Conservation (phyloP, 2,797 vertebrate genomes). For the Scyliorhinus canicula region DNA sequence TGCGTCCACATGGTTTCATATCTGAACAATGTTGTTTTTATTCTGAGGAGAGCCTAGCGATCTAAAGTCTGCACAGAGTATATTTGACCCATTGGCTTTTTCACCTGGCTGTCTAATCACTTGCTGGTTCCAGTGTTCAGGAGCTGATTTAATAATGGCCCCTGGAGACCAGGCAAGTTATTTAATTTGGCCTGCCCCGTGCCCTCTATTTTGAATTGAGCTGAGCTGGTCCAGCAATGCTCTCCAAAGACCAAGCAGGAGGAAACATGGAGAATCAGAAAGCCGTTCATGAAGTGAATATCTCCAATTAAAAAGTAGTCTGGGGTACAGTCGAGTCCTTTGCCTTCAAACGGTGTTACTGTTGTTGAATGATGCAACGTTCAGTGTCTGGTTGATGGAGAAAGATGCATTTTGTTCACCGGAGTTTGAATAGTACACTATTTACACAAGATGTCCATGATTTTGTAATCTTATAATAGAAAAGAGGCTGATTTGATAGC, state of each 20-base stretch:
- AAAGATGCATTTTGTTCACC: neutral
- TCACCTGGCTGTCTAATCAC: neutral
- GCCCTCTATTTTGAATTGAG: neutral
- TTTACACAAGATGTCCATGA: neutral
- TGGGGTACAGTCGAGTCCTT: neutral
- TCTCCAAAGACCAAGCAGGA: neutral
- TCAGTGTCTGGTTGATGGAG: neutral
- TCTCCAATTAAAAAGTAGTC: neutral
- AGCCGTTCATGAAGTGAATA: neutral
- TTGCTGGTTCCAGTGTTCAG: neutral
- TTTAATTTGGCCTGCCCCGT: conserved; percentile 3
- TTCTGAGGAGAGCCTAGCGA: neutral
- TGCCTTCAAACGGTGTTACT: neutral
- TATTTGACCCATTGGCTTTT: neutral
- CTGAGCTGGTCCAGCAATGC: neutral
- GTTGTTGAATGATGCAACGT: neutral
- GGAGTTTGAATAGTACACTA: neutral
- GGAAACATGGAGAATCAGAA: neutral
- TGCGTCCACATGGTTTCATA: neutral
- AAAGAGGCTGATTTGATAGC: neutral
- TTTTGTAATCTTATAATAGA: neutral
- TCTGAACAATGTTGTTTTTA: neutral
- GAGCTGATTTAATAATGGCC: neutral
- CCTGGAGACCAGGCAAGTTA: neutral
- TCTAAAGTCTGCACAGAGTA: neutral